Conservation (phyloP, 1,140 invertebrate species). For the Amphibalanus amphitrite region DNA sequence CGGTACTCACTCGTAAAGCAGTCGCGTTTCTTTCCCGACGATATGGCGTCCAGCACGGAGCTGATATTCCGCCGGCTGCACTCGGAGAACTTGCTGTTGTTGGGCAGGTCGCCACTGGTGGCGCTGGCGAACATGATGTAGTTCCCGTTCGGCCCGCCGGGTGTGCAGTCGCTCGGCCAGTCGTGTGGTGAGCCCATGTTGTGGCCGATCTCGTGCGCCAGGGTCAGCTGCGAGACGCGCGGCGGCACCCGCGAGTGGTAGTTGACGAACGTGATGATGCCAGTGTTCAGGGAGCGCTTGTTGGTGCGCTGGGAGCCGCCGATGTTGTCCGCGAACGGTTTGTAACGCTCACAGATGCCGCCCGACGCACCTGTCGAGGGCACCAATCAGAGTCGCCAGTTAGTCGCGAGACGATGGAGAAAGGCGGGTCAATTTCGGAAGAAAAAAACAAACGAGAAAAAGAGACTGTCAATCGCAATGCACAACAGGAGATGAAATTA, state of each 20-base stretch:
- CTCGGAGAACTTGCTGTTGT: slow-evolving; percentile 85
- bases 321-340: slow-evolving; percentile 88
- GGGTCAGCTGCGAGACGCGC: slow-evolving; percentile 90
- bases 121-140: slow-evolving; percentile 96
- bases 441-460: slow-evolving; percentile 8
- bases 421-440: slow-evolving; percentile 4
- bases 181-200: slow-evolving; percentile 99
- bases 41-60: slow-evolving; percentile 75
- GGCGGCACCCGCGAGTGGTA: slow-evolving; percentile 92
- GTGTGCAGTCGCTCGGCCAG: slow-evolving; percentile 76
- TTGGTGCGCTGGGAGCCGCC: slow-evolving; percentile 83
- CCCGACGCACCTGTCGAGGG: slow-evolving; percentile 64
- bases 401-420: background rate
- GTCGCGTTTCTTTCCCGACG: slow-evolving; percentile 80
- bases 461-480: slow-evolving; percentile 1
- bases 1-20: slow-evolving; percentile 56
- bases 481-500: slow-evolving; percentile 5
- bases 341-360: slow-evolving; percentile 96
- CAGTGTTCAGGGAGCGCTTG: slow-evolving; percentile 89
- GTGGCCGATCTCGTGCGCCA: slow-evolving; percentile 98
- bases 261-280: slow-evolving; percentile 98
- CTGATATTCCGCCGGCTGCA: slow-evolving; percentile 93
- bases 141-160: slow-evolving; percentile 68
- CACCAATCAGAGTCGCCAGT: background rate
- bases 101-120: slow-evolving; percentile 77